Base-by-base conservation (phyloP, 1,140 invertebrate genomes). In the Cryptotermes secundus region DNA sequence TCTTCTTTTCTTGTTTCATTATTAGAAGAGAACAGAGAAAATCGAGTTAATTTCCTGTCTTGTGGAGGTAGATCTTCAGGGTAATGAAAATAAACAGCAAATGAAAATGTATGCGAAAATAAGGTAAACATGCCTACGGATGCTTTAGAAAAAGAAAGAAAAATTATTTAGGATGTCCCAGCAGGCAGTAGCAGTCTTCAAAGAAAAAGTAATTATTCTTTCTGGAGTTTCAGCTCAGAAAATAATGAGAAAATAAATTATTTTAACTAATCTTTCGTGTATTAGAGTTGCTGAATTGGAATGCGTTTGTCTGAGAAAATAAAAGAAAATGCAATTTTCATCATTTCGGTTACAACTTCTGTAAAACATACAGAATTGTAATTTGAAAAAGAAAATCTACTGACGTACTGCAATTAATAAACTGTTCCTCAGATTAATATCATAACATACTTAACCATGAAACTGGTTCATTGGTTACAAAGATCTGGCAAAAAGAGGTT, bases 51-150 rank as follows among this genome's bases (percentile, higher is more conserved):
- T 72, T 72, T 72, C 59, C 59, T 72, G 59, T 72, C 26, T 31
- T n/a, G 59, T 72, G 59, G 31, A 72, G 59, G 59, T 72, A 31
- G 59, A 72, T 72, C 59, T 72, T 26, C 59, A 72, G 59, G 4
- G 7, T 72, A 72, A 72, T 72, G 59, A 72, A 72, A 72, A 72
- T 72, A 72, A 72, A 72, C 59, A 72, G 59, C 16, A 72, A 72
- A 72, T 72, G 59, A 72, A 72, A 72, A 72, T 72, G n/a, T 72
- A 72, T 72, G 59, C 59, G 59, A 72, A 72, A 72, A 72, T 72
- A 72, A n/a, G 26, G 59, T 72, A 72, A 72, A 72, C 59, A 72
- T 72, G 59, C 59, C 59, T 72, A 72, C 59, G 59, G 59, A 31
- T 72, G 26, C 59, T 72, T 26, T 72, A 72, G 31, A 72, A 72